Percentiles rank a stretch among this genome's conserved stretches.
These are phyloP conservation scores for Pollimyrus isidori DNA, from an alignment of 2,113 vertebrate genomes.

Conservation along the genomic window DNA sequence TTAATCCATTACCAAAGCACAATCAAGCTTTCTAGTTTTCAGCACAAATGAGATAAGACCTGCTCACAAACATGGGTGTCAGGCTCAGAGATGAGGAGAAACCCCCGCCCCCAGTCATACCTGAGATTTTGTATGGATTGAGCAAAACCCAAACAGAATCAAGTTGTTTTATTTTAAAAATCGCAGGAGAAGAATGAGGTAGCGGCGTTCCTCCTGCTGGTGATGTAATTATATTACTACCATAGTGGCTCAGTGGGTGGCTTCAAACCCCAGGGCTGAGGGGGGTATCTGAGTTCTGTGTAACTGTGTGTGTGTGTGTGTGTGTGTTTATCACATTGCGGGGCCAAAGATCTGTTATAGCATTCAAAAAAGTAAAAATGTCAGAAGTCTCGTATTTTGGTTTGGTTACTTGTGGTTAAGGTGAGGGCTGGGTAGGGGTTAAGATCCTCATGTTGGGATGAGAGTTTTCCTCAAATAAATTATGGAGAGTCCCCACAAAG, in stretches of 20 bases:
- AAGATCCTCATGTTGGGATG: no score
- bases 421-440: no score
- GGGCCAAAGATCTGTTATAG: no score
- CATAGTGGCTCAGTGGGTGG: background rate
- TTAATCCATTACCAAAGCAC: background rate
- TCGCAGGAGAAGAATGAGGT: background rate
- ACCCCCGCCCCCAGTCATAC: background rate
- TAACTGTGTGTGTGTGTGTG: background rate
- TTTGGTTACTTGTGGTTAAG: no score
- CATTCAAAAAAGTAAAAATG: no score
- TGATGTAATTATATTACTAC: background rate
- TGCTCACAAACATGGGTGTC: background rate
- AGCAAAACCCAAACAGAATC: background rate
- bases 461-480: no score
- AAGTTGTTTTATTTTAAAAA: background rate
- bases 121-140: background rate
- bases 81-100: background rate
- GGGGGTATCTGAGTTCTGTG: background rate
- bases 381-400: no score
- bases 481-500: no score
- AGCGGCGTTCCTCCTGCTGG: background rate
- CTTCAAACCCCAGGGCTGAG: background rate
- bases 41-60: background rate
- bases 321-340: background rate
- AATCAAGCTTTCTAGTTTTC: background rate